phyloP scores from a whole-genome alignment of 2,888 invertebrate genomes.

The Trachelus stipa region DNA sequence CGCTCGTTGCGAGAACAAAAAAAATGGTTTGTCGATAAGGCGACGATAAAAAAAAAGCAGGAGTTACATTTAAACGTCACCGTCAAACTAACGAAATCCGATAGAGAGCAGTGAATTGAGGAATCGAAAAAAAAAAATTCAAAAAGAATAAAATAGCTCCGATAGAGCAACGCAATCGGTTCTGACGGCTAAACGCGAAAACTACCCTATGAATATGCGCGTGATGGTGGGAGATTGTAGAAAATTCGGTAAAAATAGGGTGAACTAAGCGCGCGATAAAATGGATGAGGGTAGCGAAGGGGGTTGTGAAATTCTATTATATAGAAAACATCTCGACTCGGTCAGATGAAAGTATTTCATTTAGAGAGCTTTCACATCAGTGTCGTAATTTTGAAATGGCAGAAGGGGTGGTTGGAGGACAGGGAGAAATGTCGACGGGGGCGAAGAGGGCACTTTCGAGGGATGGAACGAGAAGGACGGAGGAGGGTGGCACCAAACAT shows the following conservation, averaged over 20 bases:
- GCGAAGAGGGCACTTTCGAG: conserved; percentile 19
- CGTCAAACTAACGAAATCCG: too few species aligned
- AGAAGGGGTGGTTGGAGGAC: conserved; percentile 19
- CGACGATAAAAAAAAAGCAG: neutral
- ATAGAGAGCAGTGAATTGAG: neutral
- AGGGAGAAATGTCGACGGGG: conserved; percentile 1
- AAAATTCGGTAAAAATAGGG: neutral
- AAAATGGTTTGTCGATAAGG: neutral
- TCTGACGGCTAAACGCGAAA: neutral
- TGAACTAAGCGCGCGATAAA: conserved; percentile 3
- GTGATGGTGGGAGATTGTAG: neutral
- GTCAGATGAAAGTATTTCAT: conserved; percentile 35
- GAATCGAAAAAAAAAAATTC: neutral
- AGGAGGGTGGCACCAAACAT: neutral
- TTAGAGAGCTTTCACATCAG: conserved; percentile 32
- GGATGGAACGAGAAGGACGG: conserved; percentile 22
- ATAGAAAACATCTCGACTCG: conserved; percentile 5
- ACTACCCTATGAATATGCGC: neutral
- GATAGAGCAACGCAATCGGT: neutral
- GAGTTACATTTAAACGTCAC: neutral
- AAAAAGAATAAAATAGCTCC: neutral
- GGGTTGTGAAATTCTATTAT: conserved; percentile 17
- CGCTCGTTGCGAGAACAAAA: neutral
- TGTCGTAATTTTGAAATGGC: conserved; percentile 34
- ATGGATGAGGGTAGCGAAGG: neutral